Percentiles rank a stretch among this genome's conserved stretches.
phyloP scores from a whole-genome alignment of 2,113 vertebrate species.

The Ctenodactylus gundi region DNA sequence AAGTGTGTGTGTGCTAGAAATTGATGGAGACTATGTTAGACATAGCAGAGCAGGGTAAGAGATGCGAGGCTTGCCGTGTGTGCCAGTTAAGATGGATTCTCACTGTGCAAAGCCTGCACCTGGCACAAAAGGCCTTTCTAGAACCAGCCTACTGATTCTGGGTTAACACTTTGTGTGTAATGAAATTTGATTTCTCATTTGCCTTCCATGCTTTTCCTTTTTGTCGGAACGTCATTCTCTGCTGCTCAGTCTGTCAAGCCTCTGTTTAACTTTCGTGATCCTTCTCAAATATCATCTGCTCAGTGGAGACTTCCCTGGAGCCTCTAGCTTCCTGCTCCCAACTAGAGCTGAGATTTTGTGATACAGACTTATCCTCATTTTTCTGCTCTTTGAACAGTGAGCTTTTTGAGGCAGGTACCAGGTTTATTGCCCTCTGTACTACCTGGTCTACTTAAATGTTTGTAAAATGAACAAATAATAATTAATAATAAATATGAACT shows the following conservation, averaged over 20 bases:
- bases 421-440: neutral
- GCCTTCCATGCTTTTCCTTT: neutral
- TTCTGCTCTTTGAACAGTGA: neutral
- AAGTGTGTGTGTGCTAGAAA: neutral
- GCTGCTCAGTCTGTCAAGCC: neutral
- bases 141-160: neutral
- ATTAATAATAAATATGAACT: neutral
- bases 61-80: neutral
- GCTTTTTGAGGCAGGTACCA: neutral
- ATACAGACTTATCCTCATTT: neutral
- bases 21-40: neutral
- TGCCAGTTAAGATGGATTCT: neutral
- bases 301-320: neutral
- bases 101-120: neutral
- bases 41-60: neutral
- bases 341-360: neutral
- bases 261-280: neutral
- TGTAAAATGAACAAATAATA: neutral
- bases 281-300: neutral
- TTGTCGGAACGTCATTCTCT: neutral
- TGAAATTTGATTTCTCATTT: neutral
- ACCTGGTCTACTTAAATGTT: neutral
- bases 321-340: neutral
- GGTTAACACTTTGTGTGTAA: neutral
- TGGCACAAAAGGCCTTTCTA: neutral